Conservation (phyloP, 2,113 vertebrate genomes). For the Salvelinus alpinus region DNA sequence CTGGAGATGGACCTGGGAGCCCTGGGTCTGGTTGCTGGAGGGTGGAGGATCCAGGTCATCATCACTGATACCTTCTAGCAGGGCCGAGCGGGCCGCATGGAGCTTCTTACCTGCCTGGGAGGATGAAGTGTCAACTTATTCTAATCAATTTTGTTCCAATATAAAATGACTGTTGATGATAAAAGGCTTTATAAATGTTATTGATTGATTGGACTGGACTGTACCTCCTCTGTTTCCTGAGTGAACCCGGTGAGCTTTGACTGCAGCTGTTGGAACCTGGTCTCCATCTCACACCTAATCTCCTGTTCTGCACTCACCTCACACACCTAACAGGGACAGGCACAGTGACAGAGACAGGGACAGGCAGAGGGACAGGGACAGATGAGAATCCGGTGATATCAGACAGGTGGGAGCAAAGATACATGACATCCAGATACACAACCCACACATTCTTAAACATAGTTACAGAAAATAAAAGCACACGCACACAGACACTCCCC, state of each 20-base stretch:
- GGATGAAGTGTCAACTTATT: not conserved
- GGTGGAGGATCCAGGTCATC: slow-evolving; percentile 71
- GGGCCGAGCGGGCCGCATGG: slow-evolving; percentile 64
- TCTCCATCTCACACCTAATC: slow-evolving; percentile 78
- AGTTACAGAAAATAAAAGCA: too few species aligned
- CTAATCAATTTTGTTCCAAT: not conserved
- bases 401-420: too few species aligned
- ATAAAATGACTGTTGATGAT: not conserved
- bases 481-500: not conserved
- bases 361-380: too few species aligned
- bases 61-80: slow-evolving; percentile 72
- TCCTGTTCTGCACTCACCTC: slow-evolving; percentile 78
- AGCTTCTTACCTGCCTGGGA: slow-evolving; percentile 75
- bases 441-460: too few species aligned
- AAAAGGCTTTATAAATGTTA: too few species aligned
- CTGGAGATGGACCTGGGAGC: slow-evolving; percentile 32
- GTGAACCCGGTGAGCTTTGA: slow-evolving; percentile 73
- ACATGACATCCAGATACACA: too few species aligned
- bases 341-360: not conserved
- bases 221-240: slow-evolving; percentile 75
- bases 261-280: slow-evolving; percentile 81
- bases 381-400: too few species aligned
- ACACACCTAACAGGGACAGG: slow-evolving; percentile 68
- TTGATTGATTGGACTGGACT: not conserved
- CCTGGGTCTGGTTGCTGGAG: too few species aligned